Conservation (phyloP, 2,113 vertebrate genomes). For the Thunnus maccoyii region DNA sequence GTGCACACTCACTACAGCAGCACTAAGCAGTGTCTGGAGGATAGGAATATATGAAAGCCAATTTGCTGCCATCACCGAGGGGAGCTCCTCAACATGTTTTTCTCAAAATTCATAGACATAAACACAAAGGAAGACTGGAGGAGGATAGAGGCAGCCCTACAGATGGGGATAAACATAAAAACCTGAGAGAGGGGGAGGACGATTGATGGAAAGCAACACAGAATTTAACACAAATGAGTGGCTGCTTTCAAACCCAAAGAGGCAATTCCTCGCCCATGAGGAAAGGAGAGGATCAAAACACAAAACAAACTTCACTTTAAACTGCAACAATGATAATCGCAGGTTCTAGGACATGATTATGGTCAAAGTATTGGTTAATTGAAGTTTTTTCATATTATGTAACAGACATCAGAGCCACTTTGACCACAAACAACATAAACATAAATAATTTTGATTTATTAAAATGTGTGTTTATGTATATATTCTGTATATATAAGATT, state of each 20-base stretch:
- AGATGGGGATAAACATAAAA: constrained; percentile 68
- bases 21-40: constrained; percentile 71
- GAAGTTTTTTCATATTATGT: constrained; percentile 6
- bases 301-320: constrained; percentile 41
- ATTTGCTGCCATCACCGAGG: constrained; percentile 76
- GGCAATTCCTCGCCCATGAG: constrained; percentile 50
- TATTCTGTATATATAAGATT: no score
- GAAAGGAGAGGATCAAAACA: constrained; percentile 8
- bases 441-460: no score
- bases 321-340: constrained; percentile 28
- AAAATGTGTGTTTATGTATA: no score
- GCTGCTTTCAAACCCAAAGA: constrained; percentile 67
- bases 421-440: background rate
- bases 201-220: constrained; percentile 66
- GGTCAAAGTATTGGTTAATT: constrained; percentile 24
- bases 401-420: constrained; percentile 10
- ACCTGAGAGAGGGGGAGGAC: constrained; percentile 42
- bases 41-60: constrained; percentile 75
- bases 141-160: constrained; percentile 60
- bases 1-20: constrained; percentile 34
- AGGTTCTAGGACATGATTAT: constrained; percentile 21
- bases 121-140: constrained; percentile 71
- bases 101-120: constrained; percentile 67
- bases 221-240: constrained; percentile 69
- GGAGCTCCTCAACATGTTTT: constrained; percentile 73